These are phyloP conservation scores for Sebastes dallii DNA, from an alignment of 2,797 vertebrate species.

Conservation along the genomic window DNA sequence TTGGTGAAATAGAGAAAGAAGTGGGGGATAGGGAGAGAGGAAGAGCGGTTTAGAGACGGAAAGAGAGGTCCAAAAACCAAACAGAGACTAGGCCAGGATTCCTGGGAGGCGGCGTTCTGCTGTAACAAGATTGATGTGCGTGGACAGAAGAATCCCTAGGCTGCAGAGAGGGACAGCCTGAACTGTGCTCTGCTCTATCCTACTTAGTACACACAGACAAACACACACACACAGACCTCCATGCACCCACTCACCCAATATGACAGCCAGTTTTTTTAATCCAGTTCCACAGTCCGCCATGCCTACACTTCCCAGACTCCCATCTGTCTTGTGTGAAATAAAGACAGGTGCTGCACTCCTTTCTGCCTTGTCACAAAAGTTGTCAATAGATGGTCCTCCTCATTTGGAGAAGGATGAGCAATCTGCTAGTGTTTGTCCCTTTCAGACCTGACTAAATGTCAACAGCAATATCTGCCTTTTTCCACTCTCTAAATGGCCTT, in stretches of 20 bases:
- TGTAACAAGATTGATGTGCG: slow-evolving; percentile 69
- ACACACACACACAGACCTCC: neutral
- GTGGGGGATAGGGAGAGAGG: neutral
- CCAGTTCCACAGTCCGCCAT: slow-evolving; percentile 6
- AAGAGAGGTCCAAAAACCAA: slow-evolving; percentile 35
- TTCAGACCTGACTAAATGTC: slow-evolving; percentile 50
- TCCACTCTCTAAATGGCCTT: slow-evolving; percentile 18
- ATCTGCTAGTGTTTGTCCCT: slow-evolving; percentile 37
- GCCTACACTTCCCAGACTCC: slow-evolving; percentile 39
- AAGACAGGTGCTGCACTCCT: slow-evolving; percentile 9
- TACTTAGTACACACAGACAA: slow-evolving; percentile 8
- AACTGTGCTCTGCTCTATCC: slow-evolving; percentile 30
- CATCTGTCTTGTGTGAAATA: slow-evolving; percentile 27
- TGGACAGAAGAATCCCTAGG: slow-evolving; percentile 68
- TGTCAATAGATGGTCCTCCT: slow-evolving; percentile 14
- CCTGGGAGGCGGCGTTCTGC: slow-evolving; percentile 62
- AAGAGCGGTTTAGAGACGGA: slow-evolving; percentile 15
- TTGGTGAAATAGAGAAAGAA: slow-evolving; percentile 16
- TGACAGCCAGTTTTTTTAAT: slow-evolving; percentile 14
- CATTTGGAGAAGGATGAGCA: slow-evolving; percentile 35
- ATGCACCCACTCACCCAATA: slow-evolving; percentile 31
- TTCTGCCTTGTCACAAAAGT: neutral
- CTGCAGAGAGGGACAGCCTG: slow-evolving; percentile 45
- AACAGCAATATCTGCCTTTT: slow-evolving; percentile 32
- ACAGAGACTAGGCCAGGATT: slow-evolving; percentile 44